Evolutionary conservation across 1,140 invertebrate genomes (phyloP).

Genomic region (Marisa cornuarietis): DNA sequence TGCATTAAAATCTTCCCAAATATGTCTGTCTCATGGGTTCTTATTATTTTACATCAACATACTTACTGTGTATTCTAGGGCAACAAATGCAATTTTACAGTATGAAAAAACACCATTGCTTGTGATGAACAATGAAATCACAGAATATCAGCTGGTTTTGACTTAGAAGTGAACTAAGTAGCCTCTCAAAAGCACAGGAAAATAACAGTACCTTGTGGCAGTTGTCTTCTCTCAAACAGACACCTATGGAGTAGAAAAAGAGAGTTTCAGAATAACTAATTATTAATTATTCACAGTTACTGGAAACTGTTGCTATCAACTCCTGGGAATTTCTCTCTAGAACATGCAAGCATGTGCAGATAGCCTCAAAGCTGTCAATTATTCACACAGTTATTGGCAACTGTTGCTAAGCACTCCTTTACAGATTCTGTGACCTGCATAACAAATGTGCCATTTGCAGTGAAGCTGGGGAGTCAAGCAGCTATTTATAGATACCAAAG

Average conservation of each 20-base stretch:
- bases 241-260: no score
- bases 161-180: not conserved
- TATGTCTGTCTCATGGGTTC: no score
- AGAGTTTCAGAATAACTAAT: no score
- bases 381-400: not conserved
- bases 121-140: not conserved
- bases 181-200: not conserved
- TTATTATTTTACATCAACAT: no score
- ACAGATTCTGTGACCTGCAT: not conserved
- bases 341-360: no score
- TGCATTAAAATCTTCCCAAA: no score
- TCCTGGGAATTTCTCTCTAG: no score
- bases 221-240: not conserved
- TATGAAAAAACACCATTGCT: not conserved
- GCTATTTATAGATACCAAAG: no score
- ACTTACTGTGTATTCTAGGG: no score
- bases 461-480: no score
- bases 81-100: not conserved
- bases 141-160: not conserved
- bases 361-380: not conserved
- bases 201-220: not conserved
- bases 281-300: no score
- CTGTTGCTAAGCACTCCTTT: conserved; percentile 2
- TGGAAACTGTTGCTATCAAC: no score
- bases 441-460: not conserved